A percentile compares a stretch with the other conserved stretches of the same genome.
phyloP scores from a whole-genome alignment of 1,140 invertebrate species.

The Augochlora pura region DNA sequence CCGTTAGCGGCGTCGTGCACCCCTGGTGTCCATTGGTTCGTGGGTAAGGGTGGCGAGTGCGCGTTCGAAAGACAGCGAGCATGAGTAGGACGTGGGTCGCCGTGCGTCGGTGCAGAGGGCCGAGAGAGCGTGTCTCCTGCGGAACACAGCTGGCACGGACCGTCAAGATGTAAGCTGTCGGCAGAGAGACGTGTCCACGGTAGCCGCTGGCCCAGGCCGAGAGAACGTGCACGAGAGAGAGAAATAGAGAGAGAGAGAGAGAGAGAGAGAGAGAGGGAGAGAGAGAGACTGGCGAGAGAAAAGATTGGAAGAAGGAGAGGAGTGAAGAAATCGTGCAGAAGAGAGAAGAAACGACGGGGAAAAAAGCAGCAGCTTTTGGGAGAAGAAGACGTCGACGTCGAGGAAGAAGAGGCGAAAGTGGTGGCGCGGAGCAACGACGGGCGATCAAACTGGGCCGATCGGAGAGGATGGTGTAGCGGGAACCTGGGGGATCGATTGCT shows the following conservation, averaged over 20 bases:
- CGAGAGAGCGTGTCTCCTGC: constrained; percentile 57
- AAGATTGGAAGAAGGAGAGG: background rate
- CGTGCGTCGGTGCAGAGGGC: constrained; percentile 45
- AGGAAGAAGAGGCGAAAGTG: background rate
- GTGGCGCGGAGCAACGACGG: background rate
- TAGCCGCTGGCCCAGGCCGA: constrained; percentile 45
- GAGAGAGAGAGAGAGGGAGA: constrained; percentile 6
- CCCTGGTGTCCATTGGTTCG: constrained; percentile 22
- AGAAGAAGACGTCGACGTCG: background rate
- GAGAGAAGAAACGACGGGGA: background rate
- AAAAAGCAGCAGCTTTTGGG: no score
- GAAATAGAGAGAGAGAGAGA: background rate
- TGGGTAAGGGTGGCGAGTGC: constrained; percentile 34
- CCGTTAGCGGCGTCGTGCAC: background rate
- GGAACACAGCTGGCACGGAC: constrained; percentile 44
- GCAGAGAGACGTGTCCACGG: constrained; percentile 28
- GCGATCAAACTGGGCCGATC: constrained; percentile 10
- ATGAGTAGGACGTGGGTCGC: constrained; percentile 53
- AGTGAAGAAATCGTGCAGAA: background rate
- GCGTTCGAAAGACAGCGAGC: constrained; percentile 29
- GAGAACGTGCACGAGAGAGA: constrained; percentile 3
- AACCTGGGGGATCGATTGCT: constrained; percentile 58
- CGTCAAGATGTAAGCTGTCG: constrained; percentile 60
- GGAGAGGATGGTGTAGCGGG: constrained; percentile 57
- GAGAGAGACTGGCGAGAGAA: background rate